Evolutionary conservation across 2,113 vertebrate genomes (phyloP).

Genomic region (Pterophyllum scalare): DNA sequence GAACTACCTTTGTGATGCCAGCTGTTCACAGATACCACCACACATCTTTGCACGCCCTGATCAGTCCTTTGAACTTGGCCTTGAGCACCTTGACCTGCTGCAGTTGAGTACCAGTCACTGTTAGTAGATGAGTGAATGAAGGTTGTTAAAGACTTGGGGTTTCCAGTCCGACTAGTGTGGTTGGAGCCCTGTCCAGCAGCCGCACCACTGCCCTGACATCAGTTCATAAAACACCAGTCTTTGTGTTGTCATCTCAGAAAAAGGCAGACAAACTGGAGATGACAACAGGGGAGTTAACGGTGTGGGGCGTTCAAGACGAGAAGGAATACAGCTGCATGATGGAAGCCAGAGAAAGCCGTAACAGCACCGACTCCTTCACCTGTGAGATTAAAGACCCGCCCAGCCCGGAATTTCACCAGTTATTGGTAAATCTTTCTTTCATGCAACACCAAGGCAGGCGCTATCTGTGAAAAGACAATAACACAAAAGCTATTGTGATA

Average conservation of each 20-base stretch:
- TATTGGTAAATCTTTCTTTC: constrained; percentile 56
- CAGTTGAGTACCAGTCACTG: constrained; percentile 91
- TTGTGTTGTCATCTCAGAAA: constrained; percentile 82
- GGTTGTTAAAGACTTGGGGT: constrained; percentile 84
- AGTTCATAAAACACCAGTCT: neutral
- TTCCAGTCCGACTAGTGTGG: constrained; percentile 86
- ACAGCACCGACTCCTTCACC: constrained; percentile 78
- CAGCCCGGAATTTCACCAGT: neutral
- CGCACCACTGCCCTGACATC: constrained; percentile 77
- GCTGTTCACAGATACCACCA: too few relatives aligned
- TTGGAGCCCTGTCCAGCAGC: constrained; percentile 87
- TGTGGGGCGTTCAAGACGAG: constrained; percentile 68
- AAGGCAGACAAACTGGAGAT: constrained; percentile 87
- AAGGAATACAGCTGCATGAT: constrained; percentile 73
- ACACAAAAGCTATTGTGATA: neutral
- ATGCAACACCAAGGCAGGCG: too few relatives aligned
- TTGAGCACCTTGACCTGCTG: constrained; percentile 87
- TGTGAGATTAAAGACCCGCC: constrained; percentile 75
- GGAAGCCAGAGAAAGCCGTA: constrained; percentile 66
- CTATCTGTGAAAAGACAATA: too few relatives aligned
- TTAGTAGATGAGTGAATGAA: constrained; percentile 87
- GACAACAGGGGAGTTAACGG: constrained; percentile 79
- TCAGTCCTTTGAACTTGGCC: constrained; percentile 87
- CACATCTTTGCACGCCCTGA: too few relatives aligned
- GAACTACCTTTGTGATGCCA: too few relatives aligned